Conservation (phyloP, 2,888 invertebrate genomes). For the Anarsia innoxiella region DNA sequence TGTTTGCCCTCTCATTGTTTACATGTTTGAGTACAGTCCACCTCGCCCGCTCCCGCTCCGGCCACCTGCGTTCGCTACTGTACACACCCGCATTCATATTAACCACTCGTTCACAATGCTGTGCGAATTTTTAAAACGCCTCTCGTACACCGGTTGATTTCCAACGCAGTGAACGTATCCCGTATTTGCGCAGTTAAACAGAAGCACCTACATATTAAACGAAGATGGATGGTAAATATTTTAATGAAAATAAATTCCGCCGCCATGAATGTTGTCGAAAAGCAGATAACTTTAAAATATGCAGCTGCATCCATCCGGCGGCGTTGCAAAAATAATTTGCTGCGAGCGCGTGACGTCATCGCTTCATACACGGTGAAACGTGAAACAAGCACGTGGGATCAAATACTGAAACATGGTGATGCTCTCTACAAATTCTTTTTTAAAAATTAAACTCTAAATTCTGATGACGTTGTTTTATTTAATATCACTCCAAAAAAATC, state of each 20-base stretch:
- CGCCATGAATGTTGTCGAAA: background rate
- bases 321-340: background rate
- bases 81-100: constrained; percentile 31
- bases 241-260: background rate
- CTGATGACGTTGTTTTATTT: too few species aligned
- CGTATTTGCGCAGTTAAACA: background rate
- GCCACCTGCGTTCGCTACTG: background rate
- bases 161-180: background rate
- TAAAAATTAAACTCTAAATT: too few species aligned
- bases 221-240: constrained; percentile 1
- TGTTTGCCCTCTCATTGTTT: too few species aligned
- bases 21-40: background rate
- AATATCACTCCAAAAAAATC: too few species aligned
- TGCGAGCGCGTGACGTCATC: background rate
- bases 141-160: background rate
- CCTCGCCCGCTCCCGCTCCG: background rate
- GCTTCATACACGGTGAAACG: too few species aligned
- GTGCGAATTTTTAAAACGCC: constrained; percentile 5
- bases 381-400: too few species aligned
- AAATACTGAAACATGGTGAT: too few species aligned
- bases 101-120: constrained; percentile 18
- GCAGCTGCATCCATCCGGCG: background rate
- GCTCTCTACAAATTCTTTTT: too few species aligned
- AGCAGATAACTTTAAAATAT: constrained; percentile 2
- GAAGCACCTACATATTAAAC: background rate